These are phyloP conservation scores for Allolobophora icterica DNA, from an alignment of 2,888 invertebrate genomes.

Conservation along the genomic window DNA sequence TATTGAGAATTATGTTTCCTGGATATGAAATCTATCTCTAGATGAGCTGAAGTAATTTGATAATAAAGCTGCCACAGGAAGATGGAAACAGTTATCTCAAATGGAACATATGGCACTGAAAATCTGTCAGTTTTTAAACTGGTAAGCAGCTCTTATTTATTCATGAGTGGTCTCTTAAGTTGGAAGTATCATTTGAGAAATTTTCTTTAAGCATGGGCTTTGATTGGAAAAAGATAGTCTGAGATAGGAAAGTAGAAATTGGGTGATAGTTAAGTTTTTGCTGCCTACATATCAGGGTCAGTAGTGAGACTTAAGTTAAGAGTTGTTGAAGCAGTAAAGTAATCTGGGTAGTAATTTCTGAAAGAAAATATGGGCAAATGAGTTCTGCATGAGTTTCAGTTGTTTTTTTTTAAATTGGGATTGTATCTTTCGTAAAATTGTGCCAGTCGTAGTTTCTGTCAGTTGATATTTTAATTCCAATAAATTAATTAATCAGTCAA, in stretches of 20 bases:
- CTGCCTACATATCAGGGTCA: not conserved
- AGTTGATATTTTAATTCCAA: not conserved
- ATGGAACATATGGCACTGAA: not conserved
- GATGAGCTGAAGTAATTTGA: not conserved
- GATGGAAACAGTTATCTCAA: not conserved
- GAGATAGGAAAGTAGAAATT: not conserved
- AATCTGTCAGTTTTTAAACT: not conserved
- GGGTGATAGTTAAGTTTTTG: not conserved
- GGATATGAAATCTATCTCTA: not conserved
- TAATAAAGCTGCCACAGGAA: not conserved
- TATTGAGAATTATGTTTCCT: not conserved
- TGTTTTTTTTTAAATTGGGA: not conserved
- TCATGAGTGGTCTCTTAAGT: not conserved
- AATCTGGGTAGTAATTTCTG: not conserved
- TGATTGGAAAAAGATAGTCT: not conserved
- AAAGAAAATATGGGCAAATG: not conserved
- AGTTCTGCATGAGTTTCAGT: not conserved
- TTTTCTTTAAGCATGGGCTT: not conserved
- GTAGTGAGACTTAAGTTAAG: no score
- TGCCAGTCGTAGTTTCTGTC: not conserved
- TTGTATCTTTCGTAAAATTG: no score
- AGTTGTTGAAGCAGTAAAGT: not conserved
- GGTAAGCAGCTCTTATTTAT: not conserved
- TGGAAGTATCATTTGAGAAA: not conserved
- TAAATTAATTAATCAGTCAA: not conserved